Base-by-base conservation (phyloP, 2,797 vertebrate species). In the Silurus aristotelis region DNA sequence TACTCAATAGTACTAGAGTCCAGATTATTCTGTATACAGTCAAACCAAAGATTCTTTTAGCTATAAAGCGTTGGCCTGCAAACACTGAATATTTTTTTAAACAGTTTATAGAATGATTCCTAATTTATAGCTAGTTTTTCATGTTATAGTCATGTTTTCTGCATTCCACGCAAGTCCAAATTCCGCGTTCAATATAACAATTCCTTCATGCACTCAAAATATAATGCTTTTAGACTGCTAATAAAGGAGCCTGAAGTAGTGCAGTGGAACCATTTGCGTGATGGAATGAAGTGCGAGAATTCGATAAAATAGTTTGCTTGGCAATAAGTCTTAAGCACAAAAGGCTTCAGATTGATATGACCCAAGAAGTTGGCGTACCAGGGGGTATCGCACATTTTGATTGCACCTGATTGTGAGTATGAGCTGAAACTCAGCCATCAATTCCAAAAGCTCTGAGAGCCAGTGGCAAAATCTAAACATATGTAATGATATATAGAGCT, bases 291-390 rank as follows among this genome's bases (percentile, higher is more conserved):
- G 7, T 8, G 52, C 52, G 66, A 19, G 9, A 17, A 19, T 15
- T n/a, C 56, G 4, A 15, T 25, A 82, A n/a, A 87, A 76, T 61
- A 68, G 63, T 84, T 19, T 75, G 52, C 52, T 61, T 43, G 52
- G 43, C 25, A 77, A 61, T 60, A 72, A 38, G 6, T 48, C 14
- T 6, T 8, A 10, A 60, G 70, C 13, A 68, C 27, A 80, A 87
- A 79, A 67, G 58, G 25, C 9, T 60, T 68, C 43, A 80, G n/a
- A 81, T 58, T 82, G 78, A 66, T 56, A 64, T 38, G 43, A 56
- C 27, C 27, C 17, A 4, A 17, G 19, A 68, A 76, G 27, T 12
- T 14, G 31, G 71, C 38, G 68, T 68, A 58, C 22, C 38, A 48
- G 38, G 27, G 25, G 68, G 68, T 43, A 67, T 9, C 12, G 48